Conservation (phyloP, 1,140 invertebrate species). For the Oryctes rhinoceros region DNA sequence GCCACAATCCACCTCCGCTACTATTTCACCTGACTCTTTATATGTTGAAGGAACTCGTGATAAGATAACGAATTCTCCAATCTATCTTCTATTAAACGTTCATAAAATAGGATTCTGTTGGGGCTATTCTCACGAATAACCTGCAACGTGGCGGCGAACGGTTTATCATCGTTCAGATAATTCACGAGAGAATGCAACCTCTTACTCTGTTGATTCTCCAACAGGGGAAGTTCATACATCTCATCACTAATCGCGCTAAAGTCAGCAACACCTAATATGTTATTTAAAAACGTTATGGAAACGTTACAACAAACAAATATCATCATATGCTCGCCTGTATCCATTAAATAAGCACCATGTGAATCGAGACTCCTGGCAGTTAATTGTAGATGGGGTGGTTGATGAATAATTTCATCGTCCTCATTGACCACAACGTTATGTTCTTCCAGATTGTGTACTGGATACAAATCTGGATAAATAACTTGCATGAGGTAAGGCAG, state of each 20-base stretch:
- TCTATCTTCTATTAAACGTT: conserved; percentile 92
- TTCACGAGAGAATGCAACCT: conserved; percentile 83
- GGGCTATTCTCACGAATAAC: conserved; percentile 93
- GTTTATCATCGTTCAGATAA: conserved; percentile 85
- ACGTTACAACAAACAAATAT: conserved; percentile 89
- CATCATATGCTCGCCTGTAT: conserved; percentile 84
- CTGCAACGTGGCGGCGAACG: conserved; percentile 79
- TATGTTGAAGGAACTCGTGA: conserved; percentile 97
- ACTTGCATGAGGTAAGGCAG: conserved; percentile 81
- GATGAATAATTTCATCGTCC: conserved; percentile 65
- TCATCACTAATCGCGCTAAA: conserved; percentile 67
- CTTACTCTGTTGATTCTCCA: conserved; percentile 80
- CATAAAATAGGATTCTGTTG: conserved; percentile 81
- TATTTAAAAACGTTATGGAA: conserved; percentile 76
- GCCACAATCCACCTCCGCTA: not conserved
- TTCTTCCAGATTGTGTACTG: conserved; percentile 80
- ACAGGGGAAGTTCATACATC: conserved; percentile 79
- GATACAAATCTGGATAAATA: conserved; percentile 94
- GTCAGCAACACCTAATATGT: conserved; percentile 70
- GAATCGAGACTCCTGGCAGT: conserved; percentile 79
- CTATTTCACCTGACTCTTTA: conserved; percentile 90
- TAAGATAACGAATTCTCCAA: conserved; percentile 94
- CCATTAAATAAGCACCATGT: conserved; percentile 91
- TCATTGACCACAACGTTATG: conserved; percentile 68
- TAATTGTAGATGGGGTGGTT: conserved; percentile 72